Percentiles rank a stretch among this genome's conserved stretches.
Conservation (phyloP, 2,888 invertebrate species). For the Masnerella sp. region DNA sequence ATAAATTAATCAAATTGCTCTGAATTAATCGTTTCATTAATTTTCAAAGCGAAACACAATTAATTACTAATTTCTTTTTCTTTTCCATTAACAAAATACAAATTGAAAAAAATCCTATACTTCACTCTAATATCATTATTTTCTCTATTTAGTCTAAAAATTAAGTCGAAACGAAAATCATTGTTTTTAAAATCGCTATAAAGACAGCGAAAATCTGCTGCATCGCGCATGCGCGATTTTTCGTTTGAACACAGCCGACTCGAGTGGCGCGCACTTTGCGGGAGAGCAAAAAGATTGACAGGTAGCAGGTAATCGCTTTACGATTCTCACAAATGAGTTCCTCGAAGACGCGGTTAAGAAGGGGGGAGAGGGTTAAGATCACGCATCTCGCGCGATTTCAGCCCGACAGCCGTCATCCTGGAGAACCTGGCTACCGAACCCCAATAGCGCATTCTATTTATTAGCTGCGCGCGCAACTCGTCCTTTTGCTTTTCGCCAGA, state of each 20-base stretch:
- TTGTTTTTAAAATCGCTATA: no score
- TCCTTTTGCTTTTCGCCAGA: slow-evolving; percentile 16
- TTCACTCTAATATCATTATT: no score
- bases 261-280: slow-evolving; percentile 39
- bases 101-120: no score
- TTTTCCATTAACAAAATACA: no score
- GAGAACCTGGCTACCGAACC: slow-evolving; percentile 26
- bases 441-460: slow-evolving; percentile 31
- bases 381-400: slow-evolving; percentile 30
- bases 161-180: no score
- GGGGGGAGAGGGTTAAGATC: slow-evolving; percentile 54
- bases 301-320: slow-evolving; percentile 66
- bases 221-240: slow-evolving; percentile 58
- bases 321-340: slow-evolving; percentile 69
- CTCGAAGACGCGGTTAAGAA: slow-evolving; percentile 66
- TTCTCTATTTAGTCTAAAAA: no score
- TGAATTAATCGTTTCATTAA: no score
- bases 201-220: no score
- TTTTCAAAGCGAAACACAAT: no score
- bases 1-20: no score
- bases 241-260: slow-evolving; percentile 64
- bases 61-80: no score
- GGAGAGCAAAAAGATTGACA: slow-evolving; percentile 55
- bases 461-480: slow-evolving; percentile 13
- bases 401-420: slow-evolving; percentile 38